Conservation (phyloP, 2,888 invertebrate species). For the Lasioglossum marginatum region DNA sequence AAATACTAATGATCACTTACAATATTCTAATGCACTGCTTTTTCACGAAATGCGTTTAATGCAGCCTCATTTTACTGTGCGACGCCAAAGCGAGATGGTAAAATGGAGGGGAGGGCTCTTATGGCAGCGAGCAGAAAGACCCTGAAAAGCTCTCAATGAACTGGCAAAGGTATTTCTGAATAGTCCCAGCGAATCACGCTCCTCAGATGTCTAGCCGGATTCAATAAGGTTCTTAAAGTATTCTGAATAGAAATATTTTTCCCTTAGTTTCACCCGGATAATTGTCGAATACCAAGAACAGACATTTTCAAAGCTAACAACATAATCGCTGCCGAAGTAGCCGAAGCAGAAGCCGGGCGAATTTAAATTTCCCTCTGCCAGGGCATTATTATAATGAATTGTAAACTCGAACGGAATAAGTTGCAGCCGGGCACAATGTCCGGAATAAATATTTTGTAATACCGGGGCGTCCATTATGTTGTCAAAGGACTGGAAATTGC, state of each 20-base stretch:
- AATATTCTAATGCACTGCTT: neutral
- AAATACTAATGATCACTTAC: neutral
- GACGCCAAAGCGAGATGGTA: conserved; percentile 23
- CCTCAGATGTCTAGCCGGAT: neutral
- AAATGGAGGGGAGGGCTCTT: neutral
- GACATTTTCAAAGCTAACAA: neutral
- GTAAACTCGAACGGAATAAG: neutral
- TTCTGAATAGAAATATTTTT: neutral
- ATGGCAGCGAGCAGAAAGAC: neutral
- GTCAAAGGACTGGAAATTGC: conserved; percentile 20
- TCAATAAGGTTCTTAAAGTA: neutral
- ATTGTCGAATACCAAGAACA: neutral
- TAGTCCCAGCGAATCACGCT: neutral
- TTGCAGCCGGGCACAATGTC: neutral
- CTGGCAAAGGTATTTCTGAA: conserved; percentile 14
- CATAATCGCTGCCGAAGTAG: neutral
- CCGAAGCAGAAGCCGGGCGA: neutral
- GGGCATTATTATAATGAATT: neutral
- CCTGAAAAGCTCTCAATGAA: conserved; percentile 30
- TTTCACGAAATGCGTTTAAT: neutral
- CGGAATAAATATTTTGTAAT: conserved; percentile 15
- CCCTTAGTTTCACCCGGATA: neutral
- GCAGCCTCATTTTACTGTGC: neutral
- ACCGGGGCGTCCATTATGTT: neutral
- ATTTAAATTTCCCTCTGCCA: neutral